A percentile compares a stretch with the other conserved stretches of the same genome.
Conservation (phyloP, 2,888 invertebrate species). For the Agrenia bidenticulata region DNA sequence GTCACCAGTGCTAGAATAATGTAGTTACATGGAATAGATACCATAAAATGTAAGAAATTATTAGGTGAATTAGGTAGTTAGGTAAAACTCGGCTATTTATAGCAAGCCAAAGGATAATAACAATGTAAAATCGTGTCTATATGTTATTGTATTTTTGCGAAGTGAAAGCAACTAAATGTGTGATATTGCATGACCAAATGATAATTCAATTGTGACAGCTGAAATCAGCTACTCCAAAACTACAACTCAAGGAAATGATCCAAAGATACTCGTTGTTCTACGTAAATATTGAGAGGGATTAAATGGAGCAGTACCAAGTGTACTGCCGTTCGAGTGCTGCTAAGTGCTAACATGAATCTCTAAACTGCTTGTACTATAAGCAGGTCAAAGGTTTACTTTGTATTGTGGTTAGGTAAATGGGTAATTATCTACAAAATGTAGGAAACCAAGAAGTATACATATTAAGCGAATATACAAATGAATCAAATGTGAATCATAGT, state of each 20-base stretch:
- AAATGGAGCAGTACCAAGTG: too few relatives aligned
- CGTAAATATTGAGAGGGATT: too few relatives aligned
- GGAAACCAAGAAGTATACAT: conserved; percentile 6
- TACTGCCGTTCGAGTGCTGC: too few relatives aligned
- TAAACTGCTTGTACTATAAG: too few relatives aligned
- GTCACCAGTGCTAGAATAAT: too few relatives aligned
- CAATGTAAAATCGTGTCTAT: conserved; percentile 4
- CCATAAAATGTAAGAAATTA: too few relatives aligned
- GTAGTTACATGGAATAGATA: too few relatives aligned
- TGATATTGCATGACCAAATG: conserved; percentile 19
- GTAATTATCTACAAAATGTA: too few relatives aligned
- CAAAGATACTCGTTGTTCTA: background rate
- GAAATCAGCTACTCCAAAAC: background rate
- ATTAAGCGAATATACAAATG: conserved; percentile 4
- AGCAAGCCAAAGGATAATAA: background rate
- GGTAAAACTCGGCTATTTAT: too few relatives aligned
- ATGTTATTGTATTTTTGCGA: conserved; percentile 6
- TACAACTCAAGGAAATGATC: conserved; percentile 7
- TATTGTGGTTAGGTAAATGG: background rate
- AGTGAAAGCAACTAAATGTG: conserved; percentile 13
- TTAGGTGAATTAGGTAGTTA: too few relatives aligned
- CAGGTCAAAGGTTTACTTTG: too few relatives aligned
- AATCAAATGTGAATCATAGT: conserved; percentile 13
- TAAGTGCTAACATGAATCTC: too few relatives aligned
- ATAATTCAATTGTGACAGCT: background rate